Evolutionary conservation across 2,113 vertebrate species (phyloP).

Genomic region (Pica pica): DNA sequence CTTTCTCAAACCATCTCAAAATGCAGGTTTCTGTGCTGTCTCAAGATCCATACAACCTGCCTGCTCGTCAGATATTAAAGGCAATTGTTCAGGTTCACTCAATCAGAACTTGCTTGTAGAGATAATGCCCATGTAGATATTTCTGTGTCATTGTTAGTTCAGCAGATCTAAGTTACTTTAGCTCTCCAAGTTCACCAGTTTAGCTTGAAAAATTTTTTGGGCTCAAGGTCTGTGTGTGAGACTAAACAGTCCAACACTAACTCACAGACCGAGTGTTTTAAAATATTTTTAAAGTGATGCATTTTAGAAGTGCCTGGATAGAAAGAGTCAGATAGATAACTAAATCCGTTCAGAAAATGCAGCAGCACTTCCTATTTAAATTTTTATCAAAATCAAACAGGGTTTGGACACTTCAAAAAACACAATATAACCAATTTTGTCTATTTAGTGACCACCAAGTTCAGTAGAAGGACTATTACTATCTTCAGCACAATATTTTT

Average conservation of each 20-base stretch:
- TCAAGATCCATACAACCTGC: neutral
- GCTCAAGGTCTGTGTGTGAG: neutral
- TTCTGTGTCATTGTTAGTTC: neutral
- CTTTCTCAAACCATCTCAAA: neutral
- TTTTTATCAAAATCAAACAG: neutral
- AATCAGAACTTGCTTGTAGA: neutral
- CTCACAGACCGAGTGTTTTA: neutral
- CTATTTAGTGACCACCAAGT: neutral
- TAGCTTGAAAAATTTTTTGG: neutral
- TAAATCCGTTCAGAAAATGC: neutral
- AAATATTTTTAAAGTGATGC: neutral
- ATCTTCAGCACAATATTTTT: neutral
- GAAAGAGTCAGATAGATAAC: neutral
- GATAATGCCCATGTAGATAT: neutral
- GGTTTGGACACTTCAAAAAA: neutral
- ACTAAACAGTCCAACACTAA: neutral
- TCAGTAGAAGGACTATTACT: neutral
- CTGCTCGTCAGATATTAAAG: neutral
- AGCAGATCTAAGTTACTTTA: neutral
- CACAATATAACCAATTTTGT: neutral
- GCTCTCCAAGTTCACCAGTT: neutral
- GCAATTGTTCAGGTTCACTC: neutral
- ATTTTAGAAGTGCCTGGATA: neutral
- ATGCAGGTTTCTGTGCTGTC: neutral
- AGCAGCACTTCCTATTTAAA: neutral